These are phyloP conservation scores for Leptarthrus brevirostris DNA, from an alignment of 2,888 invertebrate species.

Conservation along the genomic window DNA sequence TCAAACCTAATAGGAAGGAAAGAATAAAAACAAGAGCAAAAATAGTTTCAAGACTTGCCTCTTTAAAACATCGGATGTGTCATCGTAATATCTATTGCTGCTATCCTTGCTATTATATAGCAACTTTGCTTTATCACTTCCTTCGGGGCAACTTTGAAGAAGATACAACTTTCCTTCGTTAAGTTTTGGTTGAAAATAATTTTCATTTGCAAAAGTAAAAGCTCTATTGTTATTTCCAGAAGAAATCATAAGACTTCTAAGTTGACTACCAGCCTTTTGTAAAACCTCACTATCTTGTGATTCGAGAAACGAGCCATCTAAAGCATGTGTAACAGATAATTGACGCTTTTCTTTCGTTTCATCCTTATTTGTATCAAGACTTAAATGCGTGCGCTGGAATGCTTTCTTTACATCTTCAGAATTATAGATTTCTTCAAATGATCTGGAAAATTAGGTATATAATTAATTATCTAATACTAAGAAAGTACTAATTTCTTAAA, in stretches of 20 bases:
- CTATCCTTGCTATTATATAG: slow-evolving; percentile 47
- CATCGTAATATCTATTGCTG: slow-evolving; percentile 51
- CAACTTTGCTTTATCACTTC: slow-evolving; percentile 48
- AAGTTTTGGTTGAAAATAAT: slow-evolving; percentile 48
- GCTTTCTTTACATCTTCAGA: slow-evolving; percentile 54
- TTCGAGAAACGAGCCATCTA: slow-evolving; percentile 55
- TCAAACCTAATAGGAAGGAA: slow-evolving; percentile 51
- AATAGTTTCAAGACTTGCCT: slow-evolving; percentile 48
- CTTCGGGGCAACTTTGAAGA: slow-evolving; percentile 51
- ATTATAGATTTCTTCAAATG: slow-evolving; percentile 52
- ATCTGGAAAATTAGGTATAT: slow-evolving; percentile 31
- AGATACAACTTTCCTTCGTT: slow-evolving; percentile 48
- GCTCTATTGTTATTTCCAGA: slow-evolving; percentile 54
- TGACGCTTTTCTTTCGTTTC: slow-evolving; percentile 41
- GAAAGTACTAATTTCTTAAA: no score
- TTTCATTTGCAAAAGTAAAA: slow-evolving; percentile 47
- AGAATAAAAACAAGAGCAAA: background rate
- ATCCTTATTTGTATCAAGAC: slow-evolving; percentile 56
- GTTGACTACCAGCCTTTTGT: slow-evolving; percentile 58
- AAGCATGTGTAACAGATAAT: slow-evolving; percentile 33
- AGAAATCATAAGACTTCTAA: slow-evolving; percentile 58
- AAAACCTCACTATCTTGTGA: slow-evolving; percentile 57
- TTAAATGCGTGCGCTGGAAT: slow-evolving; percentile 56
- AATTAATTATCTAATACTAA: no score
- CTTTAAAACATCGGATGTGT: slow-evolving; percentile 53